Base-by-base conservation (phyloP, 2,113 vertebrate species). In the Actenoides lindsayi region DNA sequence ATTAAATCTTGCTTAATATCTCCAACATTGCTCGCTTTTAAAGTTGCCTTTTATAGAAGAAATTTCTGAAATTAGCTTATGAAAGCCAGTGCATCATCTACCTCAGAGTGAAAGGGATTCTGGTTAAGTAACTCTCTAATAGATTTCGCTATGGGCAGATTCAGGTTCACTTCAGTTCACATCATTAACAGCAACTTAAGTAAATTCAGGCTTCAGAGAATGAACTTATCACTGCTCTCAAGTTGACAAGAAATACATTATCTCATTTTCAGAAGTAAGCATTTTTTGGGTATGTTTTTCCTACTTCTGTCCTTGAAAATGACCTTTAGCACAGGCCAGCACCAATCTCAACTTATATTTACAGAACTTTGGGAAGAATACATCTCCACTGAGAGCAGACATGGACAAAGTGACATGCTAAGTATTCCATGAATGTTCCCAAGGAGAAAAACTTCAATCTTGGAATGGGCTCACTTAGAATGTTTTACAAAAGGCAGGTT, bases 281-380 rank as follows among this genome's bases (percentile, higher is more conserved):
- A 25, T 2, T 31, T 91, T 86, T 76, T 31, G 6, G 73, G 30
- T 33, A 3, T 70, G 16, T 87, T 82, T 94, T 93, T 79, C 53
- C 42, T 42, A 5, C 13, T 59, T 50, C 27, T 71, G 14, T 41
- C 27, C n/a, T 44, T 42, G 8, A 87, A 89, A 89, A 51, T 30
- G 2, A 76, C 41, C 24, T 73, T 41, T 44, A 28, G 24, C 33
- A 14, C 37, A 6, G 83, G 42, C 24, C 37, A 82, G 14, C 4
- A 1, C 27, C 25, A 28, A 16, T 16, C 33, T 60, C 0, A 0
- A 59, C 33, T 44, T 44, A n/a, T 7, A 71, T 46, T 63, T 25
- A 63, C 27, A 59, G 82, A 90, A 44, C 17, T 59, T 51, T 9
- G 25, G 19, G 35, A 65, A 76, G 37, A 89, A 57, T 10, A 1